Conservation (phyloP, 2,113 vertebrate genomes). For the Pelusios castaneus region DNA sequence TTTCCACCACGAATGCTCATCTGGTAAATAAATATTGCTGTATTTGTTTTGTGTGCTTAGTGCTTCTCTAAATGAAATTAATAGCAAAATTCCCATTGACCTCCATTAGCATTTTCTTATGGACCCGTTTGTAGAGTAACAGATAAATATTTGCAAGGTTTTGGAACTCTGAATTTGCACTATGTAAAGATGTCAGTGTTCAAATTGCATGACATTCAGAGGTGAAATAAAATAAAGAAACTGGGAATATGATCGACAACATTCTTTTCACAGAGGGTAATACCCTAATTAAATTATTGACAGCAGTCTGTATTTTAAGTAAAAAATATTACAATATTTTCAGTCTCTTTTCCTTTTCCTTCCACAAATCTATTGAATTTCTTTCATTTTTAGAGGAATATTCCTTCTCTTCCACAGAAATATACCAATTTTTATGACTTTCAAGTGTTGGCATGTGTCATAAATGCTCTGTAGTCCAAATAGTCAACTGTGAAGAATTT, state of each 20-base stretch:
- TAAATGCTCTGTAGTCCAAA: not conserved
- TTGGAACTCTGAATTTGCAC: not conserved
- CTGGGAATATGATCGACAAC: not conserved
- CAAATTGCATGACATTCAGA: not conserved
- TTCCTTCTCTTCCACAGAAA: not conserved
- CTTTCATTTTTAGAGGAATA: too few relatives aligned
- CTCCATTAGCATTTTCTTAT: not conserved
- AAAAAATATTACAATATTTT: not conserved
- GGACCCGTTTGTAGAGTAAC: rapidly evolving
- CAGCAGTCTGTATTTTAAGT: not conserved
- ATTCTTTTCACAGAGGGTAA: not conserved
- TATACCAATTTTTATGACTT: not conserved
- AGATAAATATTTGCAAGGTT: not conserved
- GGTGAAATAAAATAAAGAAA: not conserved
- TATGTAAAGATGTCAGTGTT: not conserved
- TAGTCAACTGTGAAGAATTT: not conserved
- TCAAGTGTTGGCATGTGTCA: not conserved
- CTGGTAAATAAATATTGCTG: too few relatives aligned
- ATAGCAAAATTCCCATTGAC: not conserved
- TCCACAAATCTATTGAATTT: too few relatives aligned
- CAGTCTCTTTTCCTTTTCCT: too few relatives aligned
- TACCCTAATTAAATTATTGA: not conserved
- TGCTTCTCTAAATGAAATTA: not conserved
- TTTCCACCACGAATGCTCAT: too few relatives aligned
- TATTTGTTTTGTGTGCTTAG: not conserved